Evolutionary conservation across 2,797 vertebrate genomes (phyloP), one percentile per base, ranked within the genome.

Genomic region (Catamblyrhynchus diadema): DNA sequence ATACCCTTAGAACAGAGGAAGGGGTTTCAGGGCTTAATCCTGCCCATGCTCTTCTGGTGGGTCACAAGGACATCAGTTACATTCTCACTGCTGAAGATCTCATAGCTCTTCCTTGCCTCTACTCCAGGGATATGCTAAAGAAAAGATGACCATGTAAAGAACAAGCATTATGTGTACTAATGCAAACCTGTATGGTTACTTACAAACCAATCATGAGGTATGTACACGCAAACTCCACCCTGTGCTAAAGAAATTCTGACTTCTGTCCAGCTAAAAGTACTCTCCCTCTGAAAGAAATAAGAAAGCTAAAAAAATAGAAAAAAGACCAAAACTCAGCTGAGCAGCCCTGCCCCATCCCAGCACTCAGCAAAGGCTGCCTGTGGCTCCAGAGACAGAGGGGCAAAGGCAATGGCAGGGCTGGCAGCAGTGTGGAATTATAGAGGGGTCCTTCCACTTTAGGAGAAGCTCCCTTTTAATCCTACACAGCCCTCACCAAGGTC

Each of bases 131-230:
- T 3, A 21, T 0, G 32, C 53, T 35, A 35, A 48, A 59, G 73
- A 37, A 83, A 84, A 59, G 1, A 21, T 6, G 44, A 45, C n/a
- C 45, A 11, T 2, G 18, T 35, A 13, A 35, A 85, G 65, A 56
- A 65, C 21, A 54, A 61, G 37, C 23, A 9, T 59, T 64, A 30
- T 20, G 39, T n/a, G 32, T n/a, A 87, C 48, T 42, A 45, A 67
- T 0, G 25, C 75, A 86, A 91, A 93, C 90, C 92, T 89, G 85
- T 35, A 66, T 41, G 47, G 75, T 94, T 66, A 53, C 77, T 79
- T 70, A 59, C 72, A 71, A 80, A 27, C 77, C 73, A 44, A 65
- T 57, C 75, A 5, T 10, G 5, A 67, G 84, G 47, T 4, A 62
- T 4, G 66, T 19, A 37, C 45, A 50, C 59, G n/a, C 30, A 7